A percentile compares a stretch with the other conserved stretches of the same genome.
These are phyloP conservation scores for Pterostichus niger DNA, from an alignment of 2,888 invertebrate species.

Conservation along the genomic window DNA sequence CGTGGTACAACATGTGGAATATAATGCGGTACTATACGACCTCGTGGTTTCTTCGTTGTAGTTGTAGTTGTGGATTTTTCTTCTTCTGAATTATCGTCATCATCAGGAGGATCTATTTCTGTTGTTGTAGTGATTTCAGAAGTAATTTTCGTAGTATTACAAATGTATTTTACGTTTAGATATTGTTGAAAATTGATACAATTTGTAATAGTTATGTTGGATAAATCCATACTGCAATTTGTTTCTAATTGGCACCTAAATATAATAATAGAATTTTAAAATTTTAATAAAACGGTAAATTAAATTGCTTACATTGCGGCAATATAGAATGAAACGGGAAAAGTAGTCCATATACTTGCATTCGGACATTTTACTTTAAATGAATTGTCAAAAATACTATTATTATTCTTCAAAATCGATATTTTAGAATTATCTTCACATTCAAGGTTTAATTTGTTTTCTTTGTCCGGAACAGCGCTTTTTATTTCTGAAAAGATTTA, in stretches of 20 bases:
- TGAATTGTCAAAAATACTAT: not conserved
- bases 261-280: too few relatives aligned
- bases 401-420: not conserved
- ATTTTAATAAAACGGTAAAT: not conserved
- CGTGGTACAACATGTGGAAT: not conserved
- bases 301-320: not conserved
- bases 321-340: not conserved
- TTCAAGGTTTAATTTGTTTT: not conserved
- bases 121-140: not conserved
- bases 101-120: not conserved
- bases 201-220: not conserved
- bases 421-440: not conserved
- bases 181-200: not conserved
- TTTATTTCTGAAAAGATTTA: slow-evolving; percentile 23
- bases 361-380: not conserved
- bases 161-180: not conserved
- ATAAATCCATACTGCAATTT: slow-evolving; percentile 8
- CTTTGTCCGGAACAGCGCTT: not conserved
- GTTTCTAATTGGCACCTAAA: not conserved
- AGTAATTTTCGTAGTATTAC: not conserved
- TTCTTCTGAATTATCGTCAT: slow-evolving; percentile 1
- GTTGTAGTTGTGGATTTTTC: not conserved
- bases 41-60: not conserved
- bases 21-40: not conserved
- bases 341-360: not conserved